Conservation (phyloP, 2,888 invertebrate genomes). For the Epirrhoe alternata region DNA sequence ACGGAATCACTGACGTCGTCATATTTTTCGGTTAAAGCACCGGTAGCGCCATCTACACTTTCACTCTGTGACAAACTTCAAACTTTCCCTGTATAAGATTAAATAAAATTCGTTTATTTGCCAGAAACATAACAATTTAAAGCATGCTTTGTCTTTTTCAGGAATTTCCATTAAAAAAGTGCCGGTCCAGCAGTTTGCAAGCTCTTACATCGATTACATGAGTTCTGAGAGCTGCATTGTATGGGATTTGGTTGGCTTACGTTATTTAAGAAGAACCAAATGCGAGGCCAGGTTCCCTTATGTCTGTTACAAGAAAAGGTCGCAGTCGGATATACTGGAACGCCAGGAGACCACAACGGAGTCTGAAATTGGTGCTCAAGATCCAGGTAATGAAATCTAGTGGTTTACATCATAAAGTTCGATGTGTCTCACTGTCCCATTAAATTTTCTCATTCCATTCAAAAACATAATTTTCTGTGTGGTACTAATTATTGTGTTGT, state of each 20-base stretch:
- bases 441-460: too few relatives aligned
- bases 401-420: background rate
- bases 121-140: too few relatives aligned
- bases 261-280: background rate
- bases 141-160: conserved; percentile 3
- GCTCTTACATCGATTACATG: background rate
- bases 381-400: background rate
- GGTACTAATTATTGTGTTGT: too few relatives aligned
- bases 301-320: conserved; percentile 12
- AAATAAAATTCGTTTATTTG: too few relatives aligned
- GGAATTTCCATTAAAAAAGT: background rate
- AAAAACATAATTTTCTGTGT: too few relatives aligned
- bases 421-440: too few relatives aligned
- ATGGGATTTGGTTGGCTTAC: background rate
- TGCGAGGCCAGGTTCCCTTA: background rate
- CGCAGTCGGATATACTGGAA: background rate
- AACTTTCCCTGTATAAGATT: too few relatives aligned
- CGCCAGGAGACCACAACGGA: background rate
- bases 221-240: conserved; percentile 2
- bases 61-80: too few relatives aligned
- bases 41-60: too few relatives aligned
- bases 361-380: background rate
- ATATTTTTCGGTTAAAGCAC: too few relatives aligned
- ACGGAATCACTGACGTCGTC: too few relatives aligned
- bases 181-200: background rate